phyloP scores from a whole-genome alignment of 2,888 invertebrate genomes.

The Stenichneumon culpator region DNA sequence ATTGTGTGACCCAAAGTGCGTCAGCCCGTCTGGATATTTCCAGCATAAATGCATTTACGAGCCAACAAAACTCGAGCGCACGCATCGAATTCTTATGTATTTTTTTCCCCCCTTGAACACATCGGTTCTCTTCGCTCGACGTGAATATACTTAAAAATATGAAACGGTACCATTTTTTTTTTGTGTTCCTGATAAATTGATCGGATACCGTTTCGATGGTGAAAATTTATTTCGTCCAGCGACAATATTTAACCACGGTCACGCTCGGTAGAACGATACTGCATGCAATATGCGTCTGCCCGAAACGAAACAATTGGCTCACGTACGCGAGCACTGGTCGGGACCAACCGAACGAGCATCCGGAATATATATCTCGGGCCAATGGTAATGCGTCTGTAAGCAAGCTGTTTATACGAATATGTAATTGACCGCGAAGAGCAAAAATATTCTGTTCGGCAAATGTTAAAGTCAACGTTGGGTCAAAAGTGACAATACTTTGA shows the following conservation, averaged over 20 bases:
- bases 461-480: not conserved
- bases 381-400: not conserved
- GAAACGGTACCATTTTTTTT: not conserved
- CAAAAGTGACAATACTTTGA: not conserved
- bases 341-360: not conserved
- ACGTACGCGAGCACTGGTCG: slow-evolving; percentile 4
- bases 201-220: slow-evolving; percentile 12
- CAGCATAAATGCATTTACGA: slow-evolving; percentile 16
- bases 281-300: slow-evolving; percentile 13
- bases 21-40: not conserved
- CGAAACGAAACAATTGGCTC: slow-evolving; percentile 40
- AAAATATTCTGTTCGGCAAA: not conserved
- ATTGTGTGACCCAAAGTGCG: slow-evolving; percentile 33
- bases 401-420: slow-evolving; percentile 4
- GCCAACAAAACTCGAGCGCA: slow-evolving; percentile 37
- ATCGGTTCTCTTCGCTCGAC: slow-evolving; percentile 2
- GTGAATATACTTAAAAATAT: slow-evolving; percentile 41
- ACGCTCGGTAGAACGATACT: slow-evolving; percentile 22
- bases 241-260: slow-evolving; percentile 26
- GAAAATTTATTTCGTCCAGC: slow-evolving; percentile 34
- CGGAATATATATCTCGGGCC: slow-evolving; percentile 23
- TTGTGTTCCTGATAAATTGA: not conserved
- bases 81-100: slow-evolving; percentile 15
- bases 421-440: not conserved
- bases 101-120: not conserved